Conservation (phyloP, 2,797 vertebrate genomes). For the Miichthys miiuy region DNA sequence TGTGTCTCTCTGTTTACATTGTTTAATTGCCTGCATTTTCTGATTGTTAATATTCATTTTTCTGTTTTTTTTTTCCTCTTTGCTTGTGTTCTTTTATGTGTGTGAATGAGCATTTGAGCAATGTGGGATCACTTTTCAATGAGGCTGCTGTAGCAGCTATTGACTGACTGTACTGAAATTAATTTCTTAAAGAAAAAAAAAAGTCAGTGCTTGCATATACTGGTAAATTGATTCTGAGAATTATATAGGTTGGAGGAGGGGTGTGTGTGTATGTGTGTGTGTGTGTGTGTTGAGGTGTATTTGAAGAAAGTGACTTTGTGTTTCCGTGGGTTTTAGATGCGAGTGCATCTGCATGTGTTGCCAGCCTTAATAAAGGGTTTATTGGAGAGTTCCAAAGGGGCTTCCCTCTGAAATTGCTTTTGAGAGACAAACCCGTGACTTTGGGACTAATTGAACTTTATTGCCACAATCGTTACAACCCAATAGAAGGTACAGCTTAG, state of each 20-base stretch:
- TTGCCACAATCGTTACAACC: slow-evolving; percentile 45
- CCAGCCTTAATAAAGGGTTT: slow-evolving; percentile 60
- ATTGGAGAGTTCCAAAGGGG: slow-evolving; percentile 57
- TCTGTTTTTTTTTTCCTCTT: not conserved
- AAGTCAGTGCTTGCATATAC: slow-evolving; percentile 32
- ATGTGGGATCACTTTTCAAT: slow-evolving; percentile 39
- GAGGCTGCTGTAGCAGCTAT: slow-evolving; percentile 44
- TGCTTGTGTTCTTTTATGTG: slow-evolving; percentile 23
- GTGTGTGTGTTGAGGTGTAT: not conserved
- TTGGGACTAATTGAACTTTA: slow-evolving; percentile 62
- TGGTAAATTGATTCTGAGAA: slow-evolving; percentile 57
- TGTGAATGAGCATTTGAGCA: slow-evolving; percentile 37
- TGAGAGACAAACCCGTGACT: slow-evolving; percentile 61
- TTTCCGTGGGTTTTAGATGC: slow-evolving; percentile 9
- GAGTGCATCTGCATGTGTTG: slow-evolving; percentile 16
- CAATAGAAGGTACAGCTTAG: slow-evolving; percentile 39
- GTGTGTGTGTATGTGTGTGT: slow-evolving; percentile 6
- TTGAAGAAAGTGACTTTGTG: slow-evolving; percentile 5
- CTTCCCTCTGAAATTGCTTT: slow-evolving; percentile 61
- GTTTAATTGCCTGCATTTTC: slow-evolving; percentile 51
- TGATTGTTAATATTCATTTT: slow-evolving; percentile 30
- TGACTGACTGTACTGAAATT: slow-evolving; percentile 50
- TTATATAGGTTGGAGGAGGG: slow-evolving; percentile 3
- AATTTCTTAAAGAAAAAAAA: slow-evolving; percentile 59
- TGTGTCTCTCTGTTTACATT: slow-evolving; percentile 29